Percentiles rank a stretch among this genome's conserved stretches.
phyloP scores from a whole-genome alignment of 1,140 invertebrate species.

The Goniozus legneri region DNA sequence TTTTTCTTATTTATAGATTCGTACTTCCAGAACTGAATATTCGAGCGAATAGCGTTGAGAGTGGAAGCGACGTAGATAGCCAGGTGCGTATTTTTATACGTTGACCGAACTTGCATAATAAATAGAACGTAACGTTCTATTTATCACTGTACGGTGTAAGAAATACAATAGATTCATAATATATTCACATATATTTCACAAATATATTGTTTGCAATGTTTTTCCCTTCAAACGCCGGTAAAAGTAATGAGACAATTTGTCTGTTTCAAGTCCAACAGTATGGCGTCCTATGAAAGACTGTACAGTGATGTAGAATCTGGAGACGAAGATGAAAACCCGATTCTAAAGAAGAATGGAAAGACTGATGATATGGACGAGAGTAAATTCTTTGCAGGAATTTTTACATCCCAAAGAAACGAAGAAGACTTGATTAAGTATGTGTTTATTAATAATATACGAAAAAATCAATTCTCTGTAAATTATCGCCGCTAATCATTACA shows the following conservation, averaged over 20 bases:
- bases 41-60: conserved; percentile 40
- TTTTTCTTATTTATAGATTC: conserved; percentile 28
- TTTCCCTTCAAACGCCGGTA: no score
- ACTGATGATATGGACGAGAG: conserved; percentile 38
- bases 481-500: conserved; percentile 34
- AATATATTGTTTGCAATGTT: no score
- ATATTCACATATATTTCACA: no score
- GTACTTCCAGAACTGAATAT: conserved; percentile 33
- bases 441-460: neutral
- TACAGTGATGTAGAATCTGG: conserved; percentile 41
- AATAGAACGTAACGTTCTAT: neutral
- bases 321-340: conserved; percentile 34
- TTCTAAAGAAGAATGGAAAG: conserved; percentile 20
- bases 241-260: no score
- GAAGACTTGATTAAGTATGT: conserved; percentile 38
- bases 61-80: conserved; percentile 43
- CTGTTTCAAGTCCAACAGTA: conserved; percentile 33
- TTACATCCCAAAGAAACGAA: conserved; percentile 39
- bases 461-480: neutral
- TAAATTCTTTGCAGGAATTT: conserved; percentile 44
- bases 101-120: conserved; percentile 3
- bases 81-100: conserved; percentile 29
- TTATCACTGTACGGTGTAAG: neutral
- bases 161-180: no score
- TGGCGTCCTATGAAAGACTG: conserved; percentile 29